phyloP scores from a whole-genome alignment of 2,113 vertebrate species.

The Neolamprologus ventralis region DNA sequence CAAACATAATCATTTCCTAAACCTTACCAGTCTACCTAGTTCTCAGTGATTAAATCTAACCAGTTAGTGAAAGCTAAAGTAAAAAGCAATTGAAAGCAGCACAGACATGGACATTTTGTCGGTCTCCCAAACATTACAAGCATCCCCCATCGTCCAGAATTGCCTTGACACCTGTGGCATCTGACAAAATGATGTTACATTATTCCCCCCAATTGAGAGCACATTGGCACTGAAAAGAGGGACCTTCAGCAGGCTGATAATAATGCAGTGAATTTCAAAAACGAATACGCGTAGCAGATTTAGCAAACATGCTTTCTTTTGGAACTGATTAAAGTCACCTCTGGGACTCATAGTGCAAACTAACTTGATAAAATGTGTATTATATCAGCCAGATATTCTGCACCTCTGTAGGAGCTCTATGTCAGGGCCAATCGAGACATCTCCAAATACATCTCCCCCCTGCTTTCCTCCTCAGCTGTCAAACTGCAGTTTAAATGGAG shows the following conservation, averaged over 20 bases:
- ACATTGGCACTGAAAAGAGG: background rate
- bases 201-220: background rate
- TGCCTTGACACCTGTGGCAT: background rate
- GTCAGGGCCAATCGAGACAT: conserved; percentile 13
- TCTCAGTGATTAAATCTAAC: background rate
- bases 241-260: background rate
- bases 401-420: background rate
- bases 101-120: background rate
- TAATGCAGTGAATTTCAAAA: background rate
- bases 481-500: conserved; percentile 42
- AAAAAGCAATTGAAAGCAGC: background rate
- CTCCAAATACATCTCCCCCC: background rate
- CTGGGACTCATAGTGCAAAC: background rate
- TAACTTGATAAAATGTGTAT: background rate
- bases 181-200: background rate
- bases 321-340: background rate
- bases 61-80: background rate
- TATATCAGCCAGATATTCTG: background rate
- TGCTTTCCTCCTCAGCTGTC: conserved; percentile 8
- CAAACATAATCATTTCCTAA: background rate
- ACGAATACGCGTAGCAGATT: background rate
- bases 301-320: background rate
- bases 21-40: background rate
- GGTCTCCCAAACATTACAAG: background rate
- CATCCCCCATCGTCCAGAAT: background rate